phyloP scores from a whole-genome alignment of 2,113 vertebrate species.

The Mohoua ochrocephala region DNA sequence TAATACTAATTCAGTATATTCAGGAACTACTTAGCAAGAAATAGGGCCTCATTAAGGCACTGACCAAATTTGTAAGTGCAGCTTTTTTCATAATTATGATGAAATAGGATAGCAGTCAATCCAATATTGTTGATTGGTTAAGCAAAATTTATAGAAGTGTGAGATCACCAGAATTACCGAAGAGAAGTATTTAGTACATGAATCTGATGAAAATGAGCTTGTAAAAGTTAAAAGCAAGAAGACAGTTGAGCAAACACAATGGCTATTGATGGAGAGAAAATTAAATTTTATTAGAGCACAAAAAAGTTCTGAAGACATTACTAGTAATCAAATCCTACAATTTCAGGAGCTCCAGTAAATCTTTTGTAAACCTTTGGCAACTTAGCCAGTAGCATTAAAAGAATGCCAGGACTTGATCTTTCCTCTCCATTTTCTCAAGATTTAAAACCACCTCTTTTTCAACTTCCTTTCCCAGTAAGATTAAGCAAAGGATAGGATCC shows the following conservation, averaged over 20 bases:
- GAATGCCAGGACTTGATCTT: background rate
- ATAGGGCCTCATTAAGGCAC: background rate
- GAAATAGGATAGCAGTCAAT: background rate
- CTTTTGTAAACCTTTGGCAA: background rate
- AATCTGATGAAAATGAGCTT: background rate
- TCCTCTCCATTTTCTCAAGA: background rate
- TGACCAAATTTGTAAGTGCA: background rate
- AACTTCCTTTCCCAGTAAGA: background rate
- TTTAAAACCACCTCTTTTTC: background rate
- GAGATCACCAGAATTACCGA: background rate
- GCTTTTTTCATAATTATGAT: background rate
- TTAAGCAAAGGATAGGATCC: background rate
- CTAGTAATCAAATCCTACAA: background rate
- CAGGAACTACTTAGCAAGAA: conserved; percentile 13
- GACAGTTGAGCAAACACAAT: background rate
- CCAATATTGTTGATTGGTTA: background rate
- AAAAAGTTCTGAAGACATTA: background rate
- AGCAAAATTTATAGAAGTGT: background rate
- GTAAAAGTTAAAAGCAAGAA: background rate
- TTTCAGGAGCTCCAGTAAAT: background rate
- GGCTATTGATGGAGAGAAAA: background rate
- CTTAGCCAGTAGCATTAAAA: background rate
- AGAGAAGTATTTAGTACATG: background rate
- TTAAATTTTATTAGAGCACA: background rate
- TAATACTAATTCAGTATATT: background rate